Conservation (phyloP, 2,797 vertebrate species). For the Sebastes vulpes region DNA sequence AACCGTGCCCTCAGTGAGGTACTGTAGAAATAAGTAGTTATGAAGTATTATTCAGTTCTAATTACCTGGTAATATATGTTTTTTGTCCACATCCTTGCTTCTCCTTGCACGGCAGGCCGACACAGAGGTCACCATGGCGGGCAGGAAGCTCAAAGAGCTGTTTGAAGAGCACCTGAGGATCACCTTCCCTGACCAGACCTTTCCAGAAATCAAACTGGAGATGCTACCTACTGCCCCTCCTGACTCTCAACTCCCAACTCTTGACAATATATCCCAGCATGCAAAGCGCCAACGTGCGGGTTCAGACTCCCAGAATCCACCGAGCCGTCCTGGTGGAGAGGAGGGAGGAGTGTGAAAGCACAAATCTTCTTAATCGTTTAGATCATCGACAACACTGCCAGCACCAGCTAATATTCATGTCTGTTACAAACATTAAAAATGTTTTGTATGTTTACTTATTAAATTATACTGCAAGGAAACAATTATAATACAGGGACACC, state of each 20-base stretch:
- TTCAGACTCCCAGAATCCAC: conserved; percentile 28
- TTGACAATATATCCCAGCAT: conserved; percentile 6
- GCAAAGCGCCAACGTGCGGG: conserved; percentile 16
- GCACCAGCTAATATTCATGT: not conserved
- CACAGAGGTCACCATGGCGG: conserved; percentile 83
- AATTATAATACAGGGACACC: not conserved
- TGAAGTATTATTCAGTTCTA: not conserved
- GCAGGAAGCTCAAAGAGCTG: conserved; percentile 82
- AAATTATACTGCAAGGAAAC: not conserved
- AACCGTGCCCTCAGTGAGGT: conserved; percentile 89
- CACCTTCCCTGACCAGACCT: conserved; percentile 84
- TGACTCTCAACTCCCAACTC: conserved; percentile 8
- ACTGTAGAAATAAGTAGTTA: conserved; percentile 4
- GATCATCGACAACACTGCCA: conserved; percentile 11
- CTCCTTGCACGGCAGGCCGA: conserved; percentile 76
- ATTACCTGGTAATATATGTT: not conserved
- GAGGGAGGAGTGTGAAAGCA: conserved; percentile 22
- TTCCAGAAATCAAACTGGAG: conserved; percentile 84
- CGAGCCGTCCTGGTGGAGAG: conserved; percentile 14
- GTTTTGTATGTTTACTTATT: conserved; percentile 1
- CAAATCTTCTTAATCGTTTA: not conserved
- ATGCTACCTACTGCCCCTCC: conserved; percentile 51
- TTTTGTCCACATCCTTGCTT: not conserved
- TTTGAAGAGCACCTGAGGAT: conserved; percentile 89
- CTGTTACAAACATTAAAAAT: conserved; percentile 3